These are phyloP conservation scores for Alligator mississippiensis DNA, from an alignment of 2,113 vertebrate species.

Conservation along the genomic window DNA sequence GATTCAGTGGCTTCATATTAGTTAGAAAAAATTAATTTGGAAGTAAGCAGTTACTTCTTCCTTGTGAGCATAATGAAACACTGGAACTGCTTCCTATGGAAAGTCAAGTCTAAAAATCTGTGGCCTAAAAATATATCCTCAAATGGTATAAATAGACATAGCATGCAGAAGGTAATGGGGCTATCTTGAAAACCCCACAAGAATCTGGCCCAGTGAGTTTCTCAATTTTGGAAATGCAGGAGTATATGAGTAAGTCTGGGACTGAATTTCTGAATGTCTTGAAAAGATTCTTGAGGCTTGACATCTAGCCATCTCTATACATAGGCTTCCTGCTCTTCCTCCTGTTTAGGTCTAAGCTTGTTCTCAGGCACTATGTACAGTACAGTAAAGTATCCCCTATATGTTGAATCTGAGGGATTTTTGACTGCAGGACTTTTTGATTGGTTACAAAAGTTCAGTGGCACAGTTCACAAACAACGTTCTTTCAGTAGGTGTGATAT, in stretches of 20 bases:
- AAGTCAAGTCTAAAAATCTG: not conserved
- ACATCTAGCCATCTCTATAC: not conserved
- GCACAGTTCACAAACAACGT: not conserved
- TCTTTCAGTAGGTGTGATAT: too few species aligned
- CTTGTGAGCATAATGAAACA: not conserved
- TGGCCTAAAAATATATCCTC: not conserved
- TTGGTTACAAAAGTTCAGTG: not conserved
- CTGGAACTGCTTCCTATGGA: not conserved
- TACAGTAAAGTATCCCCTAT: not conserved
- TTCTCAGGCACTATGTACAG: not conserved
- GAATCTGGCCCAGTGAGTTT: not conserved
- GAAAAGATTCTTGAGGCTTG: not conserved
- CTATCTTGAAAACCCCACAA: not conserved
- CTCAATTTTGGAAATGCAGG: not conserved
- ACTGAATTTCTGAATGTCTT: not conserved
- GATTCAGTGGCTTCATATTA: not conserved
- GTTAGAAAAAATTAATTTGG: not conserved
- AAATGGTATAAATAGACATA: not conserved
- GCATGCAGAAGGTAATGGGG: not conserved
- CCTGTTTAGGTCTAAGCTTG: not conserved
- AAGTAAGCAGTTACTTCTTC: not conserved
- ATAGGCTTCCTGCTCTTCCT: not conserved
- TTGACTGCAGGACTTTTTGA: not conserved
- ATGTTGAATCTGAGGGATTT: not conserved
- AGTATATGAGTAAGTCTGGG: not conserved